Evolutionary conservation across 2,797 vertebrate genomes (phyloP).

Genomic region (Diplodus puntazzo): DNA sequence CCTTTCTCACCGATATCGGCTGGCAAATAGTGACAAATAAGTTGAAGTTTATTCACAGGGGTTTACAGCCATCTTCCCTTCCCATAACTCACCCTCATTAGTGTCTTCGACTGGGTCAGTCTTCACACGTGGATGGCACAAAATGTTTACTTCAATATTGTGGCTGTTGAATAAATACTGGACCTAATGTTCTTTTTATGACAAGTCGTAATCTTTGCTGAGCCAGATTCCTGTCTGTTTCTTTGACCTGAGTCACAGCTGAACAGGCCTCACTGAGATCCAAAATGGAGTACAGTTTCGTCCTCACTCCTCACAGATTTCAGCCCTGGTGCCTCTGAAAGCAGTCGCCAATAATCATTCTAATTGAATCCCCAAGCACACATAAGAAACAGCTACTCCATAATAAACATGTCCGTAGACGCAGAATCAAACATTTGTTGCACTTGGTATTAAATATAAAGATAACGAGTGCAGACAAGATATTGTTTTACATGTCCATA

Average conservation of each 20-base stretch:
- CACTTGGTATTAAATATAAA: not conserved
- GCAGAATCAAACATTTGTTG: not conserved
- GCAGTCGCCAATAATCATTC: not conserved
- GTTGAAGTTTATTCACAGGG: not conserved
- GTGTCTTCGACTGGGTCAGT: slow-evolving; percentile 5
- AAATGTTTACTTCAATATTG: not conserved
- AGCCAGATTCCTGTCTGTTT: not conserved
- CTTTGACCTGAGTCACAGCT: slow-evolving; percentile 1
- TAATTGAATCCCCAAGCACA: not conserved
- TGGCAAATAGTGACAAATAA: slow-evolving; percentile 6
- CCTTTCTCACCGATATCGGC: not conserved
- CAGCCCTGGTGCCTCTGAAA: not conserved
- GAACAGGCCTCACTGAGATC: not conserved
- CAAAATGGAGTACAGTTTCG: not conserved
- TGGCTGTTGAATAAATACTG: not conserved
- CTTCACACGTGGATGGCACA: not conserved
- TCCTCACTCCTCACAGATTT: not conserved
- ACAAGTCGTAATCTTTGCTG: not conserved
- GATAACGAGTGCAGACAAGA: not conserved
- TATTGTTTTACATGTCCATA: not conserved
- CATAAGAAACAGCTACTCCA: not conserved
- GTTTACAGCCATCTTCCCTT: not conserved
- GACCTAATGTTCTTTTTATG: not conserved
- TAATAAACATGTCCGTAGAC: not conserved
- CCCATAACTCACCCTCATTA: slow-evolving; percentile 1